phyloP scores from a whole-genome alignment of 2,113 vertebrate genomes.

The Psophia crepitans region DNA sequence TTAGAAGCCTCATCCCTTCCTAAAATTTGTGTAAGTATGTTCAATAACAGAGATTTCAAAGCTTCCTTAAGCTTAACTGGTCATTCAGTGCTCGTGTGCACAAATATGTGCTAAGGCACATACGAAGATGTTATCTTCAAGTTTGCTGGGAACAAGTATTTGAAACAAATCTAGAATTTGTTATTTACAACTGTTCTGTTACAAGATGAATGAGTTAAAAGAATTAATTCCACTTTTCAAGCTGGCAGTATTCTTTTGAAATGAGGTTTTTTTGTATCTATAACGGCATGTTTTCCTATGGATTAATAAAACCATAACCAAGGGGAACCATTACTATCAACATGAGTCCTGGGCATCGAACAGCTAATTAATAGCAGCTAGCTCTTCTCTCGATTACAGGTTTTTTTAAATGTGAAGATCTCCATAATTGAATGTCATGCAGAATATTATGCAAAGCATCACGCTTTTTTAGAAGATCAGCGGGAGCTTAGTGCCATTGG shows the following conservation, averaged over 20 bases:
- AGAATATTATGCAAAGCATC: slow-evolving; percentile 1
- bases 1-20: background rate
- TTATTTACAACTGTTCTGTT: background rate
- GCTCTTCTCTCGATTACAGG: background rate
- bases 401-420: slow-evolving; percentile 1
- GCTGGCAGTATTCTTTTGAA: background rate
- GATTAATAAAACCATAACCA: slow-evolving; percentile 9
- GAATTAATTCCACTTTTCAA: background rate
- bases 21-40: background rate
- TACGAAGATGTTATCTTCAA: background rate
- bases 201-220: background rate
- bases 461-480: background rate
- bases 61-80: background rate
- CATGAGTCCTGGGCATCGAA: background rate
- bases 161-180: background rate
- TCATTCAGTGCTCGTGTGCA: background rate
- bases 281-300: slow-evolving; percentile 8
- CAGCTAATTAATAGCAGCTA: slow-evolving; percentile 35
- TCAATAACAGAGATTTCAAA: background rate
- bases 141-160: background rate
- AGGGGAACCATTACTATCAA: background rate
- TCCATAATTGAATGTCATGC: slow-evolving; percentile 30
- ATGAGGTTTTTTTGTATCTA: background rate
- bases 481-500: background rate
- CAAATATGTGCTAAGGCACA: background rate